Evolutionary conservation across 1,140 invertebrate species (phyloP).

Genomic region (Stegodyphus dumicola): DNA sequence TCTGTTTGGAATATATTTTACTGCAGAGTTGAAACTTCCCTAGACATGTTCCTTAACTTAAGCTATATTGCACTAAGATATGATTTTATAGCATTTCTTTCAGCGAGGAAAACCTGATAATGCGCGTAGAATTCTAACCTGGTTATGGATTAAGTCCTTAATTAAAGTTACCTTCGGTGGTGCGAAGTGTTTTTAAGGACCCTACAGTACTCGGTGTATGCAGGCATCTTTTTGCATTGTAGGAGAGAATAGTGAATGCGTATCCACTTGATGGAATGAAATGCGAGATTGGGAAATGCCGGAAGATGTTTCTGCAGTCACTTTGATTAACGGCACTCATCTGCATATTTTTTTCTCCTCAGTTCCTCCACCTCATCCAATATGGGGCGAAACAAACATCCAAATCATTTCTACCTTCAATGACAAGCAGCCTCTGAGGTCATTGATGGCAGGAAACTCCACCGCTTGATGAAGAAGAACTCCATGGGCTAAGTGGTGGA

Average conservation of each 20-base stretch:
- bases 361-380: not conserved
- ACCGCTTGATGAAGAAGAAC: slow-evolving; percentile 19
- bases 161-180: not conserved
- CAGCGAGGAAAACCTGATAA: too few species aligned
- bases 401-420: slow-evolving; percentile 32
- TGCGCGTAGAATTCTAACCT: too few species aligned
- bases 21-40: too few species aligned
- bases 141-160: not conserved
- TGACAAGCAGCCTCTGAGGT: slow-evolving; percentile 20
- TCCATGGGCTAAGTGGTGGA: slow-evolving; percentile 35
- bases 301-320: slow-evolving; percentile 23
- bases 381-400: slow-evolving; percentile 31
- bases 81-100: too few species aligned
- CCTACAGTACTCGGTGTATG: not conserved
- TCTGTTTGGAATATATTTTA: too few species aligned
- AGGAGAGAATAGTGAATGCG: slow-evolving; percentile 8
- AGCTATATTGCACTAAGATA: too few species aligned
- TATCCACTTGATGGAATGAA: slow-evolving; percentile 12
- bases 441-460: slow-evolving; percentile 16
- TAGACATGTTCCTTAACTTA: too few species aligned
- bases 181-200: not conserved
- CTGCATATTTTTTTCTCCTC: slow-evolving; percentile 19
- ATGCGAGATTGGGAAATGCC: slow-evolving; percentile 1
- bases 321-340: slow-evolving; percentile 33
- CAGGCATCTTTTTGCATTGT: slow-evolving; percentile 5